A percentile compares a stretch with the other conserved stretches of the same genome.
These are phyloP conservation scores for Halesus radiatus DNA, from an alignment of 1,140 invertebrate genomes.

Conservation along the genomic window DNA sequence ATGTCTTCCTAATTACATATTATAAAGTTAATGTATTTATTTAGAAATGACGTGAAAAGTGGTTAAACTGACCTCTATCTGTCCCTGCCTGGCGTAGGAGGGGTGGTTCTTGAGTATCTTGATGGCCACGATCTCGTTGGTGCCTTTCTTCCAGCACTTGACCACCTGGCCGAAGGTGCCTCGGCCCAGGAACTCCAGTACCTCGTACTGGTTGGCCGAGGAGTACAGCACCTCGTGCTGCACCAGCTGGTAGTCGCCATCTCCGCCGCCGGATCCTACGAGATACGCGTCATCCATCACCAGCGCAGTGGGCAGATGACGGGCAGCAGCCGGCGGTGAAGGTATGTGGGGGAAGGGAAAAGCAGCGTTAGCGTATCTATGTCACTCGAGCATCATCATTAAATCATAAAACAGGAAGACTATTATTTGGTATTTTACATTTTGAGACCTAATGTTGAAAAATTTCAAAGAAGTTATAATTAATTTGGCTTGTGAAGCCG, in stretches of 20 bases:
- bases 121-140: conserved; percentile 99
- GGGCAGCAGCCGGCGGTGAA: conserved; percentile 7
- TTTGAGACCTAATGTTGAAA: too few relatives aligned
- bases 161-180: conserved; percentile 99
- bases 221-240: conserved; percentile 98
- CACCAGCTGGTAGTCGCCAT: conserved; percentile 98
- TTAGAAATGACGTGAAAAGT: too few relatives aligned
- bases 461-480: too few relatives aligned
- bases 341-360: conserved; percentile 35
- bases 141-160: conserved; percentile 99
- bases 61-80: conserved; percentile 93
- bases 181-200: conserved; percentile 97
- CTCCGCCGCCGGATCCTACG: conserved; percentile 81
- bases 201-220: conserved; percentile 76
- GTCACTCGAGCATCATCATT: neutral
- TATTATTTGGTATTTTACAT: too few relatives aligned
- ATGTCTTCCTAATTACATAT: too few relatives aligned
- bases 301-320: too few relatives aligned
- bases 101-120: conserved; percentile 99
- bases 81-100: conserved; percentile 98
- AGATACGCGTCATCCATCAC: neutral
- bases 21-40: too few relatives aligned
- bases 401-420: too few relatives aligned
- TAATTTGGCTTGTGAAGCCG: too few relatives aligned
- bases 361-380: conserved; percentile 32